Conservation (phyloP, 2,888 invertebrate species). For the Cheilosia vulpina region DNA sequence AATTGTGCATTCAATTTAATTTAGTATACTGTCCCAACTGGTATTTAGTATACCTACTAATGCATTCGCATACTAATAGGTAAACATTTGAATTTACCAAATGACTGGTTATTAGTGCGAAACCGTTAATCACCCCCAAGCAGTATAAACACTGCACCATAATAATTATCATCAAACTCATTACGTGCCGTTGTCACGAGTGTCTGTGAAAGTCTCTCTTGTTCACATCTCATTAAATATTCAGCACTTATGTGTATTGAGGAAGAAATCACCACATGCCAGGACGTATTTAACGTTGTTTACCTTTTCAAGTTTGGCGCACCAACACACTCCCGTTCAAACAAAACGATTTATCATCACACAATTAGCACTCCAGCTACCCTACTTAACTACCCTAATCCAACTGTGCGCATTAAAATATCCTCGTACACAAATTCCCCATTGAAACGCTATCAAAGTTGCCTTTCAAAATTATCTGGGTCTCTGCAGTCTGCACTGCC, state of each 20-base stretch:
- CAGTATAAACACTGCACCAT: constrained; percentile 31
- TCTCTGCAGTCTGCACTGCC: constrained; percentile 52
- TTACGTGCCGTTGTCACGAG: too few relatives aligned
- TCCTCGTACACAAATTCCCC: not conserved
- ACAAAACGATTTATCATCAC: constrained; percentile 70
- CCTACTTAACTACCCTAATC: constrained; percentile 10
- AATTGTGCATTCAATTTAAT: not conserved
- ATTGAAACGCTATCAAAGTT: constrained; percentile 8
- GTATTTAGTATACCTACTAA: not conserved
- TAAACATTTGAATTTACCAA: constrained; percentile 10
- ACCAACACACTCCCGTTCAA: constrained; percentile 56
- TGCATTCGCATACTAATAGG: constrained; percentile 3
- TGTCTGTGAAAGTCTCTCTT: not conserved
- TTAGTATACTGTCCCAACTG: not conserved
- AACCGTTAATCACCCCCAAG: constrained; percentile 50
- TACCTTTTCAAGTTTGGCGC: constrained; percentile 64
- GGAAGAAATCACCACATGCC: constrained; percentile 67
- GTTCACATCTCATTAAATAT: constrained; percentile 49
- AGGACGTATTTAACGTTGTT: constrained; percentile 65
- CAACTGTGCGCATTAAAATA: not conserved
- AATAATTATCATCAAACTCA: constrained; percentile 22
- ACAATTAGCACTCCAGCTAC: constrained; percentile 40
- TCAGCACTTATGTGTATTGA: constrained; percentile 27
- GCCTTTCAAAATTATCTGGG: constrained; percentile 47
- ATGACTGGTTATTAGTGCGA: constrained; percentile 45